Base-by-base conservation (phyloP, 2,797 vertebrate species). In the Paguma larvata region DNA sequence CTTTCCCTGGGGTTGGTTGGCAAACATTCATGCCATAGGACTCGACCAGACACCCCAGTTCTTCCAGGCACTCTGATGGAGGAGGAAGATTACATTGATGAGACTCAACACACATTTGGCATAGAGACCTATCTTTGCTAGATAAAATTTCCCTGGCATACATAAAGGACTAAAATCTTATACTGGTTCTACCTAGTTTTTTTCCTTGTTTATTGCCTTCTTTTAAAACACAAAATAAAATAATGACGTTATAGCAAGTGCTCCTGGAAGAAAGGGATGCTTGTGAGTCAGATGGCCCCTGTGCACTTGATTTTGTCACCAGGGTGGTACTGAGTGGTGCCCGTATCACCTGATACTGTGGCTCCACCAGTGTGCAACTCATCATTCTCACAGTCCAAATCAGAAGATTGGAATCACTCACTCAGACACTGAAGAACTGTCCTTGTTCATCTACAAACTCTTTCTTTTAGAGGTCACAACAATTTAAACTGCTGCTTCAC, bases 1-100 rank as follows among this genome's bases (percentile, higher is more conserved):
- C 99, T 98, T 99, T 99, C 59, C 99, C 99, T 4, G 99, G 99
- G 63, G 99, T 99, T 30, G 99, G 99, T 79, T 99, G 99, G 98
- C 99, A 99, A 6, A 99, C 99, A 70, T 99, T 99, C 99, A 99
- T 99, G 91, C 99, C 99, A 11, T 99, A 99, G 0, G 99, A 99
- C 95, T 99, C 99, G 32, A 99, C 98, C 68, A 99, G 98, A 97
- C 99, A 99, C 27, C 99, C 99, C 83, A 99, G 98, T 89, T 99
- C 99, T 98, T 99, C 99, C 94, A 99, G 98, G 98, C 99, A 99
- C 82, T 99, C 99, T 99, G 85, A 89, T 94, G 34, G 62, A 94
- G 92, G 21, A 95, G 56, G 95, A 96, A 95, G 53, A 62, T 46
- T 78, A 70, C 27, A 89, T 89, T 91, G 95, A 83, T 48, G 77